Evolutionary conservation across 2,888 invertebrate species (phyloP).

Genomic region (Periphyllus acericola): DNA sequence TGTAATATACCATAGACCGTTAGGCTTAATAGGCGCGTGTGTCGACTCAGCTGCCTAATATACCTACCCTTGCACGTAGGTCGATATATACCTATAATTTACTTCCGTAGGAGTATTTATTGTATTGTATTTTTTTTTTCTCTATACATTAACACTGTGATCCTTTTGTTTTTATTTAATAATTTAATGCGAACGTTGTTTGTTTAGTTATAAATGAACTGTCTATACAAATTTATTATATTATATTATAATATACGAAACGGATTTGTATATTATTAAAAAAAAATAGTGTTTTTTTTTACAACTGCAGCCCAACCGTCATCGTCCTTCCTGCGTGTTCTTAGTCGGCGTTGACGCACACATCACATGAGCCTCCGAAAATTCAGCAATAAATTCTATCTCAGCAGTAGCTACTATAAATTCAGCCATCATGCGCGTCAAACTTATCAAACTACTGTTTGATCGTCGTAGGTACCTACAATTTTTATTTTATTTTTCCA

Average conservation of each 20-base stretch:
- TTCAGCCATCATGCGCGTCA: too few species aligned
- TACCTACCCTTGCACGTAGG: neutral
- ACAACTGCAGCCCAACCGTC: neutral
- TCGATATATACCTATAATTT: neutral
- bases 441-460: too few species aligned
- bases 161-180: conserved; percentile 54
- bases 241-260: neutral
- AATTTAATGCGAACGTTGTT: conserved; percentile 56
- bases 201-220: conserved; percentile 43
- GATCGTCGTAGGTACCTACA: too few species aligned
- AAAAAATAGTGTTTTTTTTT: neutral
- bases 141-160: conserved; percentile 52
- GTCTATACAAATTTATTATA: neutral
- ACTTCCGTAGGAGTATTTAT: neutral
- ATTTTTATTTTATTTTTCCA: too few species aligned
- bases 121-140: neutral
- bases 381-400: too few species aligned
- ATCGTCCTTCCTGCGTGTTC: too few species aligned
- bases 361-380: too few species aligned
- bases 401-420: too few species aligned
- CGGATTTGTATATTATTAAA: neutral
- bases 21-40: neutral
- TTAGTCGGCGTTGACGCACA: too few species aligned
- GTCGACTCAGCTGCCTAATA: neutral
- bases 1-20: too few species aligned